Base-by-base conservation (phyloP, 2,888 invertebrate genomes). In the Hecatera dysodea region DNA sequence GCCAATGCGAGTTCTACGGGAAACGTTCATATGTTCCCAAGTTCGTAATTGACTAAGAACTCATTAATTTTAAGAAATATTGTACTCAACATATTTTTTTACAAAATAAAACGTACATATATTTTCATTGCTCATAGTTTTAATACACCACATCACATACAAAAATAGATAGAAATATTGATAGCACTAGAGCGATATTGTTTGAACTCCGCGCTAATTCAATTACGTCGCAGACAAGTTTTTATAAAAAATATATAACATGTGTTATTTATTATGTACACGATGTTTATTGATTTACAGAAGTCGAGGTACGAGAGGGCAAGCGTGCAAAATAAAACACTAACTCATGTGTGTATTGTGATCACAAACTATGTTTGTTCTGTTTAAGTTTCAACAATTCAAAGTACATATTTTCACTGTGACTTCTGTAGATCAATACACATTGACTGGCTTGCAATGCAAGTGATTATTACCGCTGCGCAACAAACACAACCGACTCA, bases 151-250 rank as follows among this genome's bases (percentile, higher is more conserved):
- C 75, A 68, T 74, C 72, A 82, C 75, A 83, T 83, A 86, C 77
- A 86, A 86, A 86, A 85, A 85, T 86, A 85, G 85, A 86, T 82
- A 80, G 71, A 83, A 81, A 81, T 83, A 77, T 75, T 66, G 69
- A 62, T 63, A 74, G 68, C 80, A 66, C 67, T 66, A 71, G 71
- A 67, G 65, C 60, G 68, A 39, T 36, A 73, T 39, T 61, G 64
- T 55, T 15, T 33, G 48, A 64, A 61, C 44, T 44, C 52, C 63
- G 50, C 67, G 52, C 52, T 48, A 27, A 33, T 44, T 56, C 3
- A 1, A 52, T 60, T 63, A 62, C 15, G 39, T 62, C 27, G 62
- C 75, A 46, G 80, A 63, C 52, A 46, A 66, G 62, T 75, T 71
- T n/a, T 60, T 80, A 75, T 65, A 69, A 75, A 77, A 74, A 80